These are phyloP conservation scores for Gymnocypris eckloni DNA, from an alignment of 2,797 vertebrate species.

Conservation along the genomic window DNA sequence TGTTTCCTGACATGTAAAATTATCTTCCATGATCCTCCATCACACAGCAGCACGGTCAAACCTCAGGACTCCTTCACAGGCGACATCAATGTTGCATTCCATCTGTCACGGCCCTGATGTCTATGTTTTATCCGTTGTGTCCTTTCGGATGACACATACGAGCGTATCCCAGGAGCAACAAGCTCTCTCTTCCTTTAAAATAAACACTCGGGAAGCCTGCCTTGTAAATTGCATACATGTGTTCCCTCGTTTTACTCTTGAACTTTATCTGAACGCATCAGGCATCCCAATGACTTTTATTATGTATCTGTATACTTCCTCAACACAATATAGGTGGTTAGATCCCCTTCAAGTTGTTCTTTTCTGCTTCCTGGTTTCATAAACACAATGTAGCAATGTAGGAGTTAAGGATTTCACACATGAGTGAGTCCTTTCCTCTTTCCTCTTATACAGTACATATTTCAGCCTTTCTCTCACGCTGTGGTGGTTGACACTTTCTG, in stretches of 20 bases:
- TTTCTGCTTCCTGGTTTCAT: not conserved
- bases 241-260: not conserved
- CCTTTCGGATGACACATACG: constrained; percentile 18
- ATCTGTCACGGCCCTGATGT: constrained; percentile 33
- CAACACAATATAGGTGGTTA: not conserved
- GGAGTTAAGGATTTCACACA: not conserved
- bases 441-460: not conserved
- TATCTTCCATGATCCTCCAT: constrained; percentile 8
- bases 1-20: constrained; percentile 39
- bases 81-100: not conserved
- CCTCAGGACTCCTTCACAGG: constrained; percentile 25
- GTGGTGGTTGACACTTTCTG: constrained; percentile 56
- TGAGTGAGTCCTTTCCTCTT: constrained; percentile 18
- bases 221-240: constrained; percentile 8
- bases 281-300: not conserved
- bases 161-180: not conserved
- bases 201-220: not conserved
- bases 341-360: not conserved
- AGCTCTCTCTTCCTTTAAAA: constrained; percentile 17
- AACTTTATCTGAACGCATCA: not conserved
- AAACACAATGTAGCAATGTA: not conserved
- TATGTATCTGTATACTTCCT: not conserved
- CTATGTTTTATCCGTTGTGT: not conserved
- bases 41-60: constrained; percentile 7
- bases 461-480: not conserved